phyloP scores from a whole-genome alignment of 2,888 invertebrate species.

The Zeuzera pyrina region DNA sequence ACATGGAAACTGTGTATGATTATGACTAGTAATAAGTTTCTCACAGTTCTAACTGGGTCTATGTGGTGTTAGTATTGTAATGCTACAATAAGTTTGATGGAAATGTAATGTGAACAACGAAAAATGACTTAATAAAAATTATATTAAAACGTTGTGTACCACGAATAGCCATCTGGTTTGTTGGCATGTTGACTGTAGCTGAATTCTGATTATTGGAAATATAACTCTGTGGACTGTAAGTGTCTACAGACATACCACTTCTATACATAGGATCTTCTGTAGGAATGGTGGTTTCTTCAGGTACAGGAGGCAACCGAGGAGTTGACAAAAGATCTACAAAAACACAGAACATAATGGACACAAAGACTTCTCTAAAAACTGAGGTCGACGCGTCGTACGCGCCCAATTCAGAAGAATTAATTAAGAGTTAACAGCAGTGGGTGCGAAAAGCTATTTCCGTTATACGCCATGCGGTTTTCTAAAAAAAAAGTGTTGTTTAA shows the following conservation, averaged over 20 bases:
- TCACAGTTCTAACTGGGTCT: too few relatives aligned
- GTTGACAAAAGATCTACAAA: conserved; percentile 49
- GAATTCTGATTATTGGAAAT: conserved; percentile 16
- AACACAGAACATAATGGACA: too few relatives aligned
- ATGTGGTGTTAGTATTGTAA: too few relatives aligned
- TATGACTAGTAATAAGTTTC: too few relatives aligned
- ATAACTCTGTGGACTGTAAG: conserved; percentile 45
- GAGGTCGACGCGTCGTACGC: background rate
- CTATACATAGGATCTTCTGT: conserved; percentile 68
- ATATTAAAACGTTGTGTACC: too few relatives aligned
- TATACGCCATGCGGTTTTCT: too few relatives aligned
- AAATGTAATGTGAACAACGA: too few relatives aligned
- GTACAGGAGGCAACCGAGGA: conserved; percentile 73
- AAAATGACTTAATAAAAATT: too few relatives aligned
- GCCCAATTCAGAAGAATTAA: too few relatives aligned
- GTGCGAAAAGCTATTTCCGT: background rate
- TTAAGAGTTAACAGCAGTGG: background rate
- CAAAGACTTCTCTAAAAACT: background rate
- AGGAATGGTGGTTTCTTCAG: conserved; percentile 68
- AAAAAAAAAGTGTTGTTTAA: too few relatives aligned
- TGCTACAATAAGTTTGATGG: too few relatives aligned
- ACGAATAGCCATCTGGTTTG: conserved; percentile 62
- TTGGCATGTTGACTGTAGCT: conserved; percentile 32
- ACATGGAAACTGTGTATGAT: too few relatives aligned
- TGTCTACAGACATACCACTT: conserved; percentile 53